These are phyloP conservation scores for Drosophila conformis DNA, from an alignment of 2,888 invertebrate species.

Conservation along the genomic window DNA sequence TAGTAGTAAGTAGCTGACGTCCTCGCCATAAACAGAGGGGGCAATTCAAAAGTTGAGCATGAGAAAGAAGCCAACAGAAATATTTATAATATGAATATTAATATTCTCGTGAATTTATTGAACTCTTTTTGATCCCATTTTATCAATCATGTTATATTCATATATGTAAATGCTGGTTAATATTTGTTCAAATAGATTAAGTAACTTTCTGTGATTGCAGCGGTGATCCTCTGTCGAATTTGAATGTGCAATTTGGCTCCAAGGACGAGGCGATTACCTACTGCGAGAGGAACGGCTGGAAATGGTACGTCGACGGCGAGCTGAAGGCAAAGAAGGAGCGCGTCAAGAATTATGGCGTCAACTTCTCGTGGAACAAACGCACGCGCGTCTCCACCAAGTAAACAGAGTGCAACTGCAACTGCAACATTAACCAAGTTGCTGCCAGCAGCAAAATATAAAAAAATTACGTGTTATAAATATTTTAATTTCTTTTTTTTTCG, in stretches of 20 bases:
- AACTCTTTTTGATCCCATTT: too few species aligned
- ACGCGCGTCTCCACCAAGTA: constrained; percentile 98
- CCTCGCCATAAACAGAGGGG: neutral
- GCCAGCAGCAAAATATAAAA: neutral
- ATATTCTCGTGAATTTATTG: too few species aligned
- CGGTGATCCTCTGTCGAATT: constrained; percentile 97
- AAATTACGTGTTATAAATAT: constrained; percentile 36
- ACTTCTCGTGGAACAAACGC: constrained; percentile 98
- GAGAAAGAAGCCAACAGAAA: neutral
- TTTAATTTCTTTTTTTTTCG: constrained; percentile 30
- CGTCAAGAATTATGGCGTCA: constrained; percentile 96
- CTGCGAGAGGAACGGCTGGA: constrained; percentile 98
- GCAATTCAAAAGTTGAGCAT: neutral
- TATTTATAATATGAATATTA: neutral
- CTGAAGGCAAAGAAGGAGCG: constrained; percentile 90
- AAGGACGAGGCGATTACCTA: constrained; percentile 95
- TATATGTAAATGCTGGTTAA: too few species aligned
- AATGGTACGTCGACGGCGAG: constrained; percentile 92
- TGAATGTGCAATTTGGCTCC: constrained; percentile 91
- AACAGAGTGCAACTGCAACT: constrained; percentile 63
- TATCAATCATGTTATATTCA: too few species aligned
- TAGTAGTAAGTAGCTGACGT: neutral
- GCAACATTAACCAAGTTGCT: neutral
- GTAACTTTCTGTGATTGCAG: constrained; percentile 85
- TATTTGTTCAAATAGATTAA: neutral